These are phyloP conservation scores for Brienomyrus brachyistius DNA, from an alignment of 2,113 vertebrate species.

Conservation along the genomic window DNA sequence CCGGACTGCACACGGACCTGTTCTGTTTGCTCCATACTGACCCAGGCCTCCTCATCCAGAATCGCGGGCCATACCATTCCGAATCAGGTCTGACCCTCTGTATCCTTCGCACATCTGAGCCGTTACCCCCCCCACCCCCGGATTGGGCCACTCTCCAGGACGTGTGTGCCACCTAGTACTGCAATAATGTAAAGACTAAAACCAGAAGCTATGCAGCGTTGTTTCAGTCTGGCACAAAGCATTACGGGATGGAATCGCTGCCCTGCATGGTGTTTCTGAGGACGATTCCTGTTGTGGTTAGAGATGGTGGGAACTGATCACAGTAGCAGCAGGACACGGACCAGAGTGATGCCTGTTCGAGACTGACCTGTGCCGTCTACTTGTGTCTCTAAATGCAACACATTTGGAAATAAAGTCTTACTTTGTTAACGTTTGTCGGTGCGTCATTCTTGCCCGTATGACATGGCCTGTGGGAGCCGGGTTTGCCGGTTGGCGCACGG, in stretches of 20 bases:
- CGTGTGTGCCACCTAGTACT: constrained; percentile 54
- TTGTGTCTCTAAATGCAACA: constrained; percentile 44
- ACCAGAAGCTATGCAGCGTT: constrained; percentile 73
- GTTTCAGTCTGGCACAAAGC: constrained; percentile 1
- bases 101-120: constrained; percentile 7
- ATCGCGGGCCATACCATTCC: neutral
- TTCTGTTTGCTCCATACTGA: constrained; percentile 78
- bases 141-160: neutral
- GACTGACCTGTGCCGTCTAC: constrained; percentile 59
- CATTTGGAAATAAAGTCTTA: constrained; percentile 52
- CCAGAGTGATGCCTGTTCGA: neutral
- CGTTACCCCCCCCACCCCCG: neutral
- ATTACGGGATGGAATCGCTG: neutral
- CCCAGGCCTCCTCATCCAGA: constrained; percentile 24
- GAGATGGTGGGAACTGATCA: neutral
- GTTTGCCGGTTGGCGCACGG: no score
- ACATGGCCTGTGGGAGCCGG: no score
- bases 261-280: neutral
- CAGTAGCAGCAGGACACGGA: neutral
- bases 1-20: constrained; percentile 68
- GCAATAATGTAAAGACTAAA: constrained; percentile 74
- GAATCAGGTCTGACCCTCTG: neutral
- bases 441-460: neutral
- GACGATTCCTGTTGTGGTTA: neutral
- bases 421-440: constrained; percentile 35